Base-by-base conservation (phyloP, 2,113 vertebrate genomes). In the Numenius arquata region DNA sequence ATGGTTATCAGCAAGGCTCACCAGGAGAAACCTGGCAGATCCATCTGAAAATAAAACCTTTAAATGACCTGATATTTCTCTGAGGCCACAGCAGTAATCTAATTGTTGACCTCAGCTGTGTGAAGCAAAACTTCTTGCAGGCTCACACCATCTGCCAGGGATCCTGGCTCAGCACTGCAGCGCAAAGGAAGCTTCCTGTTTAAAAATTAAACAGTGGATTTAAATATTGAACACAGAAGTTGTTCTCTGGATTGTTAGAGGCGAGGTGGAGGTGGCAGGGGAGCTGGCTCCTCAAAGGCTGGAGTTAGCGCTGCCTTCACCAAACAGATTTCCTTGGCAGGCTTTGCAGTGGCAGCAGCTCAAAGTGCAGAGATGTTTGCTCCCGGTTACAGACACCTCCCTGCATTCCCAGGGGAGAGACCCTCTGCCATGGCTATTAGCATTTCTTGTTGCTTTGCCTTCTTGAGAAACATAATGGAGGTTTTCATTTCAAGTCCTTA, bases 171-270 rank as follows among this genome's bases (percentile, higher is more conserved):
- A 66, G 68, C 80, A 65, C 53, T 21, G 30, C 4, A 1, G 58
- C 1, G 3, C 88, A 93, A 85, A 76, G 26, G 66, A 95, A 94
- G 30, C n/a, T 76, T 90, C 58, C 50, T 40, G 41, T 50, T 95
- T 91, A 93, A 96, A 96, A 94, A 91, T 91, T 91, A 83, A 95
- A 62, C 12, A 70, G 20, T 9, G 13, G 50, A 52, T 91, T 96
- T 95, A 95, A 94, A 92, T 91, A 88, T 38, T 91, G 67, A 93
- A 83, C 45, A 59, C 15, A 59, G n/a, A 94, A 91, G 74, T 66
- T 89, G 40, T 76, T 89, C 50, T 70, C 63, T 77, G 91, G n/a
- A 87, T 92, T 92, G 74, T 85, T 43, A 80, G 30, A 91, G 53
- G 38, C 11, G 4, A 79, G 74, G 66, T 91, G 53, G 66, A 93